Percentiles rank a stretch among this genome's conserved stretches.
These are phyloP conservation scores for Thunnus thynnus DNA, from an alignment of 2,113 vertebrate genomes.

Conservation along the genomic window DNA sequence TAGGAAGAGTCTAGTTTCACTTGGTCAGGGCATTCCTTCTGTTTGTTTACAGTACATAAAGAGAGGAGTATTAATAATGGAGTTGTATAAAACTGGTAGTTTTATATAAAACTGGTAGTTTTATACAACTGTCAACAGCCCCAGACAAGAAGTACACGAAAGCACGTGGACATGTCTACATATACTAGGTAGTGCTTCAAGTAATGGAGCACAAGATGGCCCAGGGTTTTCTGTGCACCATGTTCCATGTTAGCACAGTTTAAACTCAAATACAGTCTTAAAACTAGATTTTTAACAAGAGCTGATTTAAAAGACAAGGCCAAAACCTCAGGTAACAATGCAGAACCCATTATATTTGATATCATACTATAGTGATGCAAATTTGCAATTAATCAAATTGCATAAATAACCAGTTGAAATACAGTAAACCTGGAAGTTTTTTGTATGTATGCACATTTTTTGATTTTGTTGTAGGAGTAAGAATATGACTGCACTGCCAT, in stretches of 20 bases:
- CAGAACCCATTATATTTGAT: not conserved
- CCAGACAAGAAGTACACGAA: not conserved
- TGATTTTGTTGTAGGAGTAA: too few species aligned
- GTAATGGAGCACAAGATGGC: not conserved
- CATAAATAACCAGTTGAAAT: not conserved
- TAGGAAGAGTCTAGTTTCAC: conserved; percentile 38
- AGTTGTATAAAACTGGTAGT: not conserved
- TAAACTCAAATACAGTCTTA: not conserved
- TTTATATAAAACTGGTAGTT: too few species aligned
- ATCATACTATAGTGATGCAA: not conserved
- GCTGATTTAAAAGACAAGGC: not conserved
- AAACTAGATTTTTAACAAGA: not conserved
- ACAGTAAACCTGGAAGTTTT: not conserved
- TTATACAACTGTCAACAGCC: not conserved
- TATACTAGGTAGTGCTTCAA: too few species aligned
- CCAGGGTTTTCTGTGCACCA: not conserved
- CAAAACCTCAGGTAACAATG: not conserved
- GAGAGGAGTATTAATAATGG: conserved; percentile 21
- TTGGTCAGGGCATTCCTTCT: conserved; percentile 54
- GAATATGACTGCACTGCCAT: too few species aligned
- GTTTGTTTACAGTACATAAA: conserved; percentile 64
- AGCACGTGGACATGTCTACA: not conserved
- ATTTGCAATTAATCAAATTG: not conserved
- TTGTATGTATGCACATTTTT: too few species aligned
- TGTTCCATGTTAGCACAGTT: not conserved